Evolutionary conservation across 2,888 invertebrate species (phyloP).

Genomic region (Platycheirus albimanus): DNA sequence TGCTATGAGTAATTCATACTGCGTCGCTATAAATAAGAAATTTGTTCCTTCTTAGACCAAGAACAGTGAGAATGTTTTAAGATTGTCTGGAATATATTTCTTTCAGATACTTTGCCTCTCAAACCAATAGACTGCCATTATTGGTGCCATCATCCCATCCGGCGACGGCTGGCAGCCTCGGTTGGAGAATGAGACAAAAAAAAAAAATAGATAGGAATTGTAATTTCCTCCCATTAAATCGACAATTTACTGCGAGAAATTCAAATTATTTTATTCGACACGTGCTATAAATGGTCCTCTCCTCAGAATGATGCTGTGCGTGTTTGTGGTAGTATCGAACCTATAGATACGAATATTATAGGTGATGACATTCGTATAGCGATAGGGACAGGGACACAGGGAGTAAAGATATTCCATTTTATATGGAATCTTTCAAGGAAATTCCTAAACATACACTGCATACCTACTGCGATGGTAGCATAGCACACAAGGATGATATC

Average conservation of each 20-base stretch:
- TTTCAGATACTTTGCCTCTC: constrained; percentile 1
- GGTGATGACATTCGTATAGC: too few relatives aligned
- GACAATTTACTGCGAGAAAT: constrained; percentile 32
- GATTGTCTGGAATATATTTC: constrained; percentile 14
- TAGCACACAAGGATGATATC: background rate
- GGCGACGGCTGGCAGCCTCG: too few relatives aligned
- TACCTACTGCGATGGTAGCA: too few relatives aligned
- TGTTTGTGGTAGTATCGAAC: constrained; percentile 6
- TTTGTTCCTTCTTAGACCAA: background rate
- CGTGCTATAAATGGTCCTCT: constrained; percentile 38
- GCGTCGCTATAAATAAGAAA: constrained; percentile 5
- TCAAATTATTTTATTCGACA: constrained; percentile 46
- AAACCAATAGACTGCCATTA: constrained; percentile 28
- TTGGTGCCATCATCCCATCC: constrained; percentile 15
- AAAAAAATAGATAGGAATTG: constrained; percentile 28
- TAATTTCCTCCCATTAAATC: constrained; percentile 33
- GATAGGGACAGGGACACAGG: background rate
- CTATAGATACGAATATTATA: too few relatives aligned
- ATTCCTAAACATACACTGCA: background rate
- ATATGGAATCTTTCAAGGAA: constrained; percentile 4
- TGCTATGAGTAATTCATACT: constrained; percentile 19
- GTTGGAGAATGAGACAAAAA: constrained; percentile 13
- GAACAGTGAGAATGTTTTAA: background rate
- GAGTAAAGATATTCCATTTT: background rate
- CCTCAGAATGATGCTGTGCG: constrained; percentile 3